Base-by-base conservation (phyloP, 2,888 invertebrate species). In the Drosophila tripunctata region DNA sequence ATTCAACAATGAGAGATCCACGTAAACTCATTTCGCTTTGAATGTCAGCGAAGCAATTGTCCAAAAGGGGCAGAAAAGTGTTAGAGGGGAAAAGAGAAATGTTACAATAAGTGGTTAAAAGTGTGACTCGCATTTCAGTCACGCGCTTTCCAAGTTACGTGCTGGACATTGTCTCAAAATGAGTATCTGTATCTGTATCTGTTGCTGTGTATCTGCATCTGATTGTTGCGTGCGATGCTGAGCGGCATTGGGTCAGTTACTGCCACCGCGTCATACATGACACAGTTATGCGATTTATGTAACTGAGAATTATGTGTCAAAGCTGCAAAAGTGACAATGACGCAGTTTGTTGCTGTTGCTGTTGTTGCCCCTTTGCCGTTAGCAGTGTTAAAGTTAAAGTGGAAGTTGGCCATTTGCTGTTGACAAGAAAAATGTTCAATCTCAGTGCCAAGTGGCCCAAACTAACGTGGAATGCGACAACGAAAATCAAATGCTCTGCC, bases 211-310 rank as follows among this genome's bases (percentile, higher is more conserved):
- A 50, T 38, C 27, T 38, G 30, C 24, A 48, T 15, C 21, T 55
- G 74, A 55, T 50, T 58, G 40, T 67, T 78, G 84, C 78, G 78
- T 81, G 78, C 33, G 35, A 44, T 64, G 58, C 40, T 47, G 54
- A 58, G 41, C 35, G 36, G 52, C 71, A 52, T 38, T 52, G 75
- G 75, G 54, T 68, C 75, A 73, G 27, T 30, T 43, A 51, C 52
- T 56, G 52, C 31, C 24, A 35, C 44, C 47, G 58, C 51, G 58
- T 54, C 77, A 27, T 67, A 85, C 83, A 72, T 87, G 83, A 66
- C 88, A 83, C 86, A 83, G 88, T 87, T 84, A 82, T 87, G 83
- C 83, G 88, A 85, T 87, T 84, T 84, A 87, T 84, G 86, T 77
- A 79, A 85, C 86, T 68, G 68, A 64, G 68, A 83, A 87, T 78